Evolutionary conservation across 1,140 invertebrate genomes (phyloP).

Genomic region (Drosophila insularis): DNA sequence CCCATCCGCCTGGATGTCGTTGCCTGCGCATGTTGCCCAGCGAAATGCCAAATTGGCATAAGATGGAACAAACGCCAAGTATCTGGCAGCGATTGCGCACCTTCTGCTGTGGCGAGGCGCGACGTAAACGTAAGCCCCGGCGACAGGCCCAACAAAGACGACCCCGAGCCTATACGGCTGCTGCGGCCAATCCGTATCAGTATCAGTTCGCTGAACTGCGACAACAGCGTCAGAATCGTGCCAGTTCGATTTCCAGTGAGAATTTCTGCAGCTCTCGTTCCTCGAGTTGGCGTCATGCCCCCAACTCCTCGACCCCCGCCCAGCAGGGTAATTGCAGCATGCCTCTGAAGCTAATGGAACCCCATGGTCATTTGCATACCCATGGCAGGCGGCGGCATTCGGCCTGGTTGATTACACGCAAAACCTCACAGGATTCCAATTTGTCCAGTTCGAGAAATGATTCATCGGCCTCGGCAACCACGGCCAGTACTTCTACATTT

Average conservation of each 20-base stretch:
- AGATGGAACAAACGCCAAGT: constrained; percentile 67
- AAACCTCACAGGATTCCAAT: constrained; percentile 95
- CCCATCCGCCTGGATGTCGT: constrained; percentile 86
- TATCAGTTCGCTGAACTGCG: constrained; percentile 92
- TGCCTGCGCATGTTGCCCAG: constrained; percentile 85
- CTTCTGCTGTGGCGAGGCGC: constrained; percentile 65
- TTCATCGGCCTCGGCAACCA: constrained; percentile 91
- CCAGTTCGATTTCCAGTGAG: constrained; percentile 93
- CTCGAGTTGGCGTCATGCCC: constrained; percentile 91
- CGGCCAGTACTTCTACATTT: constrained; percentile 93
- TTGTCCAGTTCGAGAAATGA: constrained; percentile 93
- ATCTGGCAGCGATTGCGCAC: constrained; percentile 63
- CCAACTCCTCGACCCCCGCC: constrained; percentile 83
- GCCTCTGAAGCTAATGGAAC: constrained; percentile 88
- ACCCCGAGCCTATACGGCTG: constrained; percentile 64
- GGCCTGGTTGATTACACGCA: constrained; percentile 93
- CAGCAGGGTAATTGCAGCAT: constrained; percentile 86
- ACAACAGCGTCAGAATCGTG: constrained; percentile 87
- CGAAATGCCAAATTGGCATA: constrained; percentile 85
- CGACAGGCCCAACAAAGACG: constrained; percentile 65
- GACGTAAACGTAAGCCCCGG: constrained; percentile 67
- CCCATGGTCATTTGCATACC: constrained; percentile 81
- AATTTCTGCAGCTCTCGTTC: constrained; percentile 92
- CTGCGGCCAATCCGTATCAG: constrained; percentile 87
- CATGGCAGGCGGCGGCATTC: constrained; percentile 87